Evolutionary conservation across 2,888 invertebrate species (phyloP).

Genomic region (Amphipyra tragopoginis): DNA sequence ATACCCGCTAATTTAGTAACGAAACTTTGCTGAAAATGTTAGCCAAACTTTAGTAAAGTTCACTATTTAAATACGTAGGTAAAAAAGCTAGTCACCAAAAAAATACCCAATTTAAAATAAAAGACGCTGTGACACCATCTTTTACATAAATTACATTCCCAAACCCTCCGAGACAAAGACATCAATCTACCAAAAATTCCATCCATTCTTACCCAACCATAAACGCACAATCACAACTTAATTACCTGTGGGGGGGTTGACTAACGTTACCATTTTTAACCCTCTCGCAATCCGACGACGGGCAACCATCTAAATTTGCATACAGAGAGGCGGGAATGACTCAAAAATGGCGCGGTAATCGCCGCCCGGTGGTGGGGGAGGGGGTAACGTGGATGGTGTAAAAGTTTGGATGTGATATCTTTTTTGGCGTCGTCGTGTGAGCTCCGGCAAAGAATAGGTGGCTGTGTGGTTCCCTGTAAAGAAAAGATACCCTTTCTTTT

Average conservation of each 20-base stretch:
- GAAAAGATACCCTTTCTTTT: too few species aligned
- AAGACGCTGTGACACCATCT: constrained; percentile 23
- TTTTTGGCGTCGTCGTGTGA: neutral
- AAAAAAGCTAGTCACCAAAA: too few species aligned
- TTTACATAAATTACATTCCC: constrained; percentile 45
- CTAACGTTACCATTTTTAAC: constrained; percentile 58
- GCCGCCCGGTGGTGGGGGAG: constrained; percentile 58
- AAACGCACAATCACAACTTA: constrained; percentile 60
- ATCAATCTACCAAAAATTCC: constrained; percentile 57
- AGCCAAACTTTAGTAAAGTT: too few species aligned
- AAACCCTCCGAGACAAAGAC: constrained; percentile 54
- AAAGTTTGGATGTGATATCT: constrained; percentile 50
- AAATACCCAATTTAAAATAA: constrained; percentile 20
- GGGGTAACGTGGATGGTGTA: neutral
- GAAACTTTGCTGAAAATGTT: too few species aligned
- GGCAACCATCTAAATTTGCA: constrained; percentile 72
- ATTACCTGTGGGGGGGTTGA: constrained; percentile 59
- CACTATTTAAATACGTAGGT: too few species aligned
- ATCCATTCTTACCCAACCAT: constrained; percentile 47
- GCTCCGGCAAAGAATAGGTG: too few species aligned
- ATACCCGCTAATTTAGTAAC: too few species aligned
- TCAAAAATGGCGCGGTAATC: constrained; percentile 76
- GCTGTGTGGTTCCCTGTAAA: too few species aligned
- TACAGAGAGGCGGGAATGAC: constrained; percentile 74
- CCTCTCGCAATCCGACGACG: constrained; percentile 54